Base-by-base conservation (phyloP, 2,797 vertebrate species). In the Acanthis flammea region DNA sequence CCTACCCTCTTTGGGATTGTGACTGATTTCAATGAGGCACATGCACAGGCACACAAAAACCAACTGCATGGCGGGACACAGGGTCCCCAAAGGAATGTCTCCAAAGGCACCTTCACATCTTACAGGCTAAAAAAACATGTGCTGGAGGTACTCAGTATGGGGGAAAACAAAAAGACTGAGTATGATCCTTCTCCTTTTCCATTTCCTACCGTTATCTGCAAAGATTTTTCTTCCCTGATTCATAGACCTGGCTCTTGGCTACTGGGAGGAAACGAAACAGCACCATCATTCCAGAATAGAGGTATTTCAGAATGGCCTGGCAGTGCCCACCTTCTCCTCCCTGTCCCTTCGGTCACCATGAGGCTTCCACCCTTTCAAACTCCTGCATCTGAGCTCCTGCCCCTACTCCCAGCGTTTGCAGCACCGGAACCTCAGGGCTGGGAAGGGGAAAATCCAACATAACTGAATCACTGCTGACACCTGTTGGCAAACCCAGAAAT, bases 381-480 rank as follows among this genome's bases (percentile, higher is more conserved):
- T 33, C 27, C 54, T 7, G 11, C 35, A 10, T 6, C 23, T 5
- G 19, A 50, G 31, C 41, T 58, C 68, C 54, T 12, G 25, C 4
- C 42, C 24, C 54, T 19, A 3, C 8, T 50, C 18, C 25, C 33
- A 1, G 0, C 1, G 9, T 12, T 14, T n/a, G 30, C 21, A 39
- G 57, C 23, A 1, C 2, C 13, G 47, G 5, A 51, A 24, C 18
- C 6, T 19, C 3, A 10, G 31, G 2, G 10, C 15, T 39, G 55
- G 8, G 37, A 73, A 70, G 8, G 51, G 16, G 4, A 30, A 30
- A 73, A 37, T 24, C 2, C 30, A 3, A n/a, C 2, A 1, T 17
- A 37, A 58, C 22, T 28, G 75, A 55, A 28, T 21, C 78, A 13
- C 80, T 85, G 77, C 92, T 96, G 95, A 92, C 96, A 87, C 67